Conservation (phyloP, 2,113 vertebrate genomes). For the Hemibagrus wyckioides region DNA sequence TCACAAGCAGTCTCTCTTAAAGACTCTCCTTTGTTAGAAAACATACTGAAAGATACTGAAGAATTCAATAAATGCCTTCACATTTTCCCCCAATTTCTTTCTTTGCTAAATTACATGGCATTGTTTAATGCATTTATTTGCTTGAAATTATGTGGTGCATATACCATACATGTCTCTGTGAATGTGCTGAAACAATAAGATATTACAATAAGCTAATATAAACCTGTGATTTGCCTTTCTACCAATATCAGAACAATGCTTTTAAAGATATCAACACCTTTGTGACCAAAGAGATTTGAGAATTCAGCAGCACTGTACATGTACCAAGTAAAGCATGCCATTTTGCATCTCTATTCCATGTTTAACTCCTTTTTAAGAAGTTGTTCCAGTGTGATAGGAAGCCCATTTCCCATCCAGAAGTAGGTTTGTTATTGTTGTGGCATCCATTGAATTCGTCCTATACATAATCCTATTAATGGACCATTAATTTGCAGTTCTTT, state of each 20-base stretch:
- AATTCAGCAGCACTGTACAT: background rate
- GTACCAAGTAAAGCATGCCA: background rate
- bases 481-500: background rate
- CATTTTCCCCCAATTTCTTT: no score
- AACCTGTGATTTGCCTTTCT: background rate
- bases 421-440: background rate
- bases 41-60: no score
- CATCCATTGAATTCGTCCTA: background rate
- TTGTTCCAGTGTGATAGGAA: background rate
- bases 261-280: background rate
- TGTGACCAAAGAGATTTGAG: background rate
- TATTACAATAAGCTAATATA: background rate
- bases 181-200: background rate
- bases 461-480: background rate
- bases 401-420: background rate
- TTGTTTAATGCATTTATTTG: background rate
- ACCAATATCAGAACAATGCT: background rate
- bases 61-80: no score
- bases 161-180: background rate
- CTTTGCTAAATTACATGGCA: background rate
- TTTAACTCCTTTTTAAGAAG: background rate
- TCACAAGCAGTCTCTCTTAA: no score
- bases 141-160: background rate
- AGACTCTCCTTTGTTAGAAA: no score
- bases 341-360: background rate